These are phyloP conservation scores for Zaprionus gabonicus DNA, from an alignment of 1,140 invertebrate genomes.

Conservation along the genomic window DNA sequence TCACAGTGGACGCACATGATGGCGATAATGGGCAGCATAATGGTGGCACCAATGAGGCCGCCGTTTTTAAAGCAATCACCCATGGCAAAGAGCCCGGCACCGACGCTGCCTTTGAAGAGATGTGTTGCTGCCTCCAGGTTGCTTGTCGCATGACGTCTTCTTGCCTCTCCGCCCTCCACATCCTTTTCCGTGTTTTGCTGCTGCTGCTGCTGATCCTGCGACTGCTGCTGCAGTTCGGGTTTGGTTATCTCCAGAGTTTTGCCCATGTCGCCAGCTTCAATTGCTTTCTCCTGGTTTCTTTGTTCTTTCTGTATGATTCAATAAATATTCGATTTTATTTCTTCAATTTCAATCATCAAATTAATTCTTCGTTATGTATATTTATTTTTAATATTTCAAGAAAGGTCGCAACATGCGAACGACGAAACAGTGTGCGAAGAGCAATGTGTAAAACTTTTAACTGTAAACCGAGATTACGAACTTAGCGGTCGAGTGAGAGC, in stretches of 20 bases:
- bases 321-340: conserved; percentile 8
- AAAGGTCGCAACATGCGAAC: background rate
- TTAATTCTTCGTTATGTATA: background rate
- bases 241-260: conserved; percentile 65
- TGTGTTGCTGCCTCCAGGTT: conserved; percentile 89
- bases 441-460: background rate
- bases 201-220: conserved; percentile 8
- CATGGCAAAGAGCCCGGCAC: conserved; percentile 91
- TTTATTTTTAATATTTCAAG: background rate
- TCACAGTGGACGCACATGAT: conserved; percentile 90
- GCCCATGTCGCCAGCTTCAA: conserved; percentile 60
- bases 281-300: conserved; percentile 39
- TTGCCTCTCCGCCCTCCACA: conserved; percentile 30
- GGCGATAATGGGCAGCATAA: conserved; percentile 88
- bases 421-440: background rate
- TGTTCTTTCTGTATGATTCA: conserved; percentile 33
- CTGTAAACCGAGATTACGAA: background rate
- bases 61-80: conserved; percentile 91
- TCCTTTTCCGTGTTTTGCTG: conserved; percentile 10
- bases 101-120: conserved; percentile 88
- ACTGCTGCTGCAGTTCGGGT: conserved; percentile 15
- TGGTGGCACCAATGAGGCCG: conserved; percentile 88
- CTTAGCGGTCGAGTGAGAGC: background rate
- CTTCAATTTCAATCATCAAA: background rate
- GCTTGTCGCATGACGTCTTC: conserved; percentile 76